Conservation (phyloP, 2,797 vertebrate species). For the Menidia menidia region DNA sequence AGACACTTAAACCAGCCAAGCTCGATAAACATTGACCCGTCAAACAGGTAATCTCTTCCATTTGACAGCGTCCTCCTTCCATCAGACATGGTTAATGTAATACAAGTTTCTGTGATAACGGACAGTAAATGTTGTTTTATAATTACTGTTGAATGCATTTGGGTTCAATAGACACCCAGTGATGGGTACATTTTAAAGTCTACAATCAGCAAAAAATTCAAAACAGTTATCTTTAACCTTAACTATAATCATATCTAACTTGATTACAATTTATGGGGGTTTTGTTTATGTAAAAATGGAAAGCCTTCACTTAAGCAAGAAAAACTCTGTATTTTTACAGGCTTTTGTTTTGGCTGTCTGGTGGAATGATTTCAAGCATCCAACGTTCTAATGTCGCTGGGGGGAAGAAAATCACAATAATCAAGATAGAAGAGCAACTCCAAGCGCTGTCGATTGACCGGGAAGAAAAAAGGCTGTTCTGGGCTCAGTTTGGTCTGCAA, state of each 20-base stretch:
- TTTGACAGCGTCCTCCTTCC: background rate
- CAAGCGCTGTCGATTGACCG: constrained; percentile 83
- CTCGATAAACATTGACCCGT: constrained; percentile 86
- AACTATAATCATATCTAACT: constrained; percentile 11
- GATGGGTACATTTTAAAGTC: background rate
- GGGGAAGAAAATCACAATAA: constrained; percentile 68
- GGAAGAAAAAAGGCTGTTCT: constrained; percentile 85
- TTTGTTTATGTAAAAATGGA: background rate
- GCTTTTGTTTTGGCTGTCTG: constrained; percentile 91
- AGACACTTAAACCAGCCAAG: constrained; percentile 82
- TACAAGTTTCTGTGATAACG: constrained; percentile 12
- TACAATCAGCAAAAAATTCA: no score
- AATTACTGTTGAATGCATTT: constrained; percentile 17
- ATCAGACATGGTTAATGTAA: constrained; percentile 43
- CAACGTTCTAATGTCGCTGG: constrained; percentile 78
- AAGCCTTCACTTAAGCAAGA: background rate
- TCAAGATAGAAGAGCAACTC: constrained; percentile 78
- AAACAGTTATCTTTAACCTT: background rate
- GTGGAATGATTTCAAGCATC: constrained; percentile 79
- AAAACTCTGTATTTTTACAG: constrained; percentile 72
- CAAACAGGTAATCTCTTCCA: constrained; percentile 83
- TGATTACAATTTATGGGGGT: background rate
- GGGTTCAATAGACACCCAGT: background rate
- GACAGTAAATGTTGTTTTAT: constrained; percentile 3
- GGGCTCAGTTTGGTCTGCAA: constrained; percentile 82